Evolutionary conservation across 2,888 invertebrate species (phyloP).

Genomic region (Trachelus iudaicus): DNA sequence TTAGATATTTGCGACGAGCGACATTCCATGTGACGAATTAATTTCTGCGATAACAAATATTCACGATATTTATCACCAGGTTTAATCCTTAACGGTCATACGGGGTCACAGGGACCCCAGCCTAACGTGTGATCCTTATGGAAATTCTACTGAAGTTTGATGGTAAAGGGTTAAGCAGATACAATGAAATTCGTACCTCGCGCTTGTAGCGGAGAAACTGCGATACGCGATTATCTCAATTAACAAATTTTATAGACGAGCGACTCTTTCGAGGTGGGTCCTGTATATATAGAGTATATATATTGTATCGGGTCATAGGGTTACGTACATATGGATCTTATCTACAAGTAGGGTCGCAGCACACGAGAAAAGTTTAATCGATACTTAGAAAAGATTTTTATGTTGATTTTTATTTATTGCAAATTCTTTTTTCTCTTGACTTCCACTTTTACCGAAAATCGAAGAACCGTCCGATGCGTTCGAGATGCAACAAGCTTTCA

Average conservation of each 20-base stretch:
- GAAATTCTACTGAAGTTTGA: too few relatives aligned
- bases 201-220: not conserved
- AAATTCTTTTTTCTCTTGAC: not conserved
- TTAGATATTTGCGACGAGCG: slow-evolving; percentile 16
- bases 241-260: not conserved
- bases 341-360: not conserved
- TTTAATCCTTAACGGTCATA: too few relatives aligned
- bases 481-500: not conserved
- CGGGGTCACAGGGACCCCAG: too few relatives aligned
- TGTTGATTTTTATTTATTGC: not conserved
- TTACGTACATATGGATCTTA: not conserved
- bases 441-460: not conserved
- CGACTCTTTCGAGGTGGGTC: not conserved
- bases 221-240: not conserved
- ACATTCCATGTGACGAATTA: not conserved
- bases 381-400: not conserved
- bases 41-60: slow-evolving; percentile 19
- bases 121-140: too few relatives aligned
- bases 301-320: not conserved
- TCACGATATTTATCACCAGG: slow-evolving; percentile 1
- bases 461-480: not conserved
- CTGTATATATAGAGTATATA: not conserved
- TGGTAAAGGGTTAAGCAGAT: not conserved
- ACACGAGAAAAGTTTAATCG: not conserved
- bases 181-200: not conserved